Percentiles rank a stretch among this genome's conserved stretches.
These are phyloP conservation scores for Drosophila ezoana DNA, from an alignment of 2,888 invertebrate species.

Conservation along the genomic window DNA sequence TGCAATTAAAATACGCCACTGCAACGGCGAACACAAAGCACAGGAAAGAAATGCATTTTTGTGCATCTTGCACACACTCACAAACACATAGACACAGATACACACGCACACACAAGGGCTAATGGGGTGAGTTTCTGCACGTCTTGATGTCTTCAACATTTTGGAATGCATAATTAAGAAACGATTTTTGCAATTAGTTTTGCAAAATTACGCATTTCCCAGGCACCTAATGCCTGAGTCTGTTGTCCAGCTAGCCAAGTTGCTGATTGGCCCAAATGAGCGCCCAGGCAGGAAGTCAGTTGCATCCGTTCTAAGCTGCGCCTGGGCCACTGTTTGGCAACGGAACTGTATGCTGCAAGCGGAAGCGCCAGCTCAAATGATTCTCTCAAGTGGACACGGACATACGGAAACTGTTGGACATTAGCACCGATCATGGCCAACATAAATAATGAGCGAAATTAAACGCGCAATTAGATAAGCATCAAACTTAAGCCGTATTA, in stretches of 20 bases:
- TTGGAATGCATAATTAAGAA: slow-evolving; percentile 55
- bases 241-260: slow-evolving; percentile 12
- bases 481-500: slow-evolving; percentile 69
- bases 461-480: slow-evolving; percentile 70
- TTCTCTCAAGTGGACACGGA: slow-evolving; percentile 38
- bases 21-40: slow-evolving; percentile 49
- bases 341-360: slow-evolving; percentile 61
- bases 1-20: slow-evolving; percentile 58
- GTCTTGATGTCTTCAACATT: slow-evolving; percentile 34
- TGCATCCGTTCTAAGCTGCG: slow-evolving; percentile 68
- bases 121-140: slow-evolving; percentile 54
- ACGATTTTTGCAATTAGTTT: slow-evolving; percentile 45
- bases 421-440: slow-evolving; percentile 30
- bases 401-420: slow-evolving; percentile 44
- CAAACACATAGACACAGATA: slow-evolving; percentile 8
- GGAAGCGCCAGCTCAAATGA: slow-evolving; percentile 65
- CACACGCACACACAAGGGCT: slow-evolving; percentile 2
- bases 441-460: slow-evolving; percentile 77
- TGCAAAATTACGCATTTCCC: slow-evolving; percentile 72
- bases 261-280: slow-evolving; percentile 75
- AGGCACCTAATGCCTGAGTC: slow-evolving; percentile 25
- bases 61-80: slow-evolving; percentile 72
- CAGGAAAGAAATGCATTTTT: slow-evolving; percentile 74
- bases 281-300: slow-evolving; percentile 67
- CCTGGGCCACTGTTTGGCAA: slow-evolving; percentile 62